These are phyloP conservation scores for Oppia nitens DNA, from an alignment of 1,140 invertebrate species.

Conservation along the genomic window DNA sequence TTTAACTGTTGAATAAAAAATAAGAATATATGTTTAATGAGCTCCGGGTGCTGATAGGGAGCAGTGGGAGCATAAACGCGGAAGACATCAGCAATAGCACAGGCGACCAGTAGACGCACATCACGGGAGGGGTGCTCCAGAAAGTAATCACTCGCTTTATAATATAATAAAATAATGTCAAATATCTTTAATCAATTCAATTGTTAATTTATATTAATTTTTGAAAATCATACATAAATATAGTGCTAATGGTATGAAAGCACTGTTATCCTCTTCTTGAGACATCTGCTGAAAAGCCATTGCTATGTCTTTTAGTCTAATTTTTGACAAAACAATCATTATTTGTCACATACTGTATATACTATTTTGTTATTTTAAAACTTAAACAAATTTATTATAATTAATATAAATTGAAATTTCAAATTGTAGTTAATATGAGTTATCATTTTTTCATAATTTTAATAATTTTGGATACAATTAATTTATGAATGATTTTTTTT, in stretches of 20 bases:
- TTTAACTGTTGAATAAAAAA: constrained; percentile 88
- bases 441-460: too few relatives aligned
- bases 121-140: constrained; percentile 74
- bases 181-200: background rate
- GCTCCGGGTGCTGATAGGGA: constrained; percentile 84
- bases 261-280: constrained; percentile 83
- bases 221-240: constrained; percentile 39
- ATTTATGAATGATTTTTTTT: too few relatives aligned
- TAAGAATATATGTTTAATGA: constrained; percentile 50
- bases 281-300: constrained; percentile 90
- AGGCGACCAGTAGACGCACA: constrained; percentile 83
- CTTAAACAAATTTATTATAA: too few relatives aligned
- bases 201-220: background rate
- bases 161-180: background rate
- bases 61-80: constrained; percentile 96
- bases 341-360: too few relatives aligned
- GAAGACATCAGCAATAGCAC: constrained; percentile 91
- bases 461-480: too few relatives aligned
- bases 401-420: background rate
- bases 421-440: background rate
- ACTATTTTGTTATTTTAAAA: too few relatives aligned
- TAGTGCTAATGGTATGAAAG: constrained; percentile 80
- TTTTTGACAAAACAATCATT: too few relatives aligned
- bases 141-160: constrained; percentile 66
- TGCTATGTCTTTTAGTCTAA: constrained; percentile 32